Conservation (phyloP, 2,888 invertebrate genomes). For the Agapetus fuscipes region DNA sequence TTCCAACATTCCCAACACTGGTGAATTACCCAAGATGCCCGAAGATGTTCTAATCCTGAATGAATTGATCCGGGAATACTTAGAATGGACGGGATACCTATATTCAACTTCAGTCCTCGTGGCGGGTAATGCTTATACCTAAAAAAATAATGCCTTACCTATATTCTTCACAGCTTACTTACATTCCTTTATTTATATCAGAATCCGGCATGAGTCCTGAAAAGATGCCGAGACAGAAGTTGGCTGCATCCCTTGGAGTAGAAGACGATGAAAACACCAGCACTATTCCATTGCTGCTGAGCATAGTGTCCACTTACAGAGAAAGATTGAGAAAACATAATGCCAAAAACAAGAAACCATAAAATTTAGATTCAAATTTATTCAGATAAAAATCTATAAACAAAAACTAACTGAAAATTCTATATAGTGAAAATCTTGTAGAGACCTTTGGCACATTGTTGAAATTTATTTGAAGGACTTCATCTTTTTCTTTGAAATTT, state of each 20-base stretch:
- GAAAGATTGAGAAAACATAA: constrained; percentile 2
- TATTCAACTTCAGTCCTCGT: constrained; percentile 49
- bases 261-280: constrained; percentile 43
- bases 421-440: no score
- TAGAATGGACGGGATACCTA: constrained; percentile 61
- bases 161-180: not conserved
- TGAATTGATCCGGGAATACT: constrained; percentile 56
- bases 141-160: not conserved
- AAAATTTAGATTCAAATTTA: not conserved
- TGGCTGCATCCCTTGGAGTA: constrained; percentile 32
- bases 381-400: not conserved
- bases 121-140: constrained; percentile 30
- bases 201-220: constrained; percentile 6
- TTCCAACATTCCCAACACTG: not conserved
- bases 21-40: not conserved
- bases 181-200: not conserved
- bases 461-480: no score
- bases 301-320: constrained; percentile 45
- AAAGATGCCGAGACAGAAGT: constrained; percentile 1
- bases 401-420: constrained; percentile 3
- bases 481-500: no score
- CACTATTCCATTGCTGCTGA: constrained; percentile 42
- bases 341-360: constrained; percentile 4
- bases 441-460: no score
- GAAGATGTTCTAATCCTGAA: constrained; percentile 41